Base-by-base conservation (phyloP, 2,797 vertebrate genomes). In the Bradypodion pumilum region DNA sequence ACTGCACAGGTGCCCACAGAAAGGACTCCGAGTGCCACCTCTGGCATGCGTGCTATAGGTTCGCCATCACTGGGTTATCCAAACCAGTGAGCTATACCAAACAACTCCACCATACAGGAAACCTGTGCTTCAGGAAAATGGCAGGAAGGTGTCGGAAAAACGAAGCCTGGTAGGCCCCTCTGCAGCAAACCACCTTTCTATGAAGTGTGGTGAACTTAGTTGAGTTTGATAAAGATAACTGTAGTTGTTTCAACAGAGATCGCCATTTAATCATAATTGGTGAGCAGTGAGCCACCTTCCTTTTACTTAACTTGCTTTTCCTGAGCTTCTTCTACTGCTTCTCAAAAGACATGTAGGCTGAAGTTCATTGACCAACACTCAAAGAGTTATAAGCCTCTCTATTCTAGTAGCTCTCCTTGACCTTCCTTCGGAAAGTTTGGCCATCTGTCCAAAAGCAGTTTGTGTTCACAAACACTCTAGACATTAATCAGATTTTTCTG, bases 401-500 rank as follows among this genome's bases (percentile, higher is more conserved):
- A 49, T 37, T 32, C 40, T 56, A 59, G 59, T 12, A 77, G 59
- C 69, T 23, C 1, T 85, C 83, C 79, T 46, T 88, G 74, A 88
- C 3, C 74, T 89, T 85, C 77, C 4, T 1, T 70, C 37, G 89
- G 85, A 87, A 35, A 76, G 82, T 7, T 37, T 84, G n/a, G 27
- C 23, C 56, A 56, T 25, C 42, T 86, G 66, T 70, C 75, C 32
- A 1, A 1, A 35, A n/a, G 0, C 13, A 32, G 81, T 69, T 85
- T 2, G 56, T 74, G 37, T 78, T 88, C 78, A 81, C 19, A 80
- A 74, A 83, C 85, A 76, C 42, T 29, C 2, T 66, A 77, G 1
- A 1, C 84, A 81, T 83, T 82, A 90, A 85, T 78, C 80, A 65
- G 3, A 84, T 75, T 80, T 40, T 84, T 32, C 86, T 32, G n/a